A percentile compares a stretch with the other conserved stretches of the same genome.
Conservation (phyloP, 2,113 vertebrate species). For the Tragulus kanchil region DNA sequence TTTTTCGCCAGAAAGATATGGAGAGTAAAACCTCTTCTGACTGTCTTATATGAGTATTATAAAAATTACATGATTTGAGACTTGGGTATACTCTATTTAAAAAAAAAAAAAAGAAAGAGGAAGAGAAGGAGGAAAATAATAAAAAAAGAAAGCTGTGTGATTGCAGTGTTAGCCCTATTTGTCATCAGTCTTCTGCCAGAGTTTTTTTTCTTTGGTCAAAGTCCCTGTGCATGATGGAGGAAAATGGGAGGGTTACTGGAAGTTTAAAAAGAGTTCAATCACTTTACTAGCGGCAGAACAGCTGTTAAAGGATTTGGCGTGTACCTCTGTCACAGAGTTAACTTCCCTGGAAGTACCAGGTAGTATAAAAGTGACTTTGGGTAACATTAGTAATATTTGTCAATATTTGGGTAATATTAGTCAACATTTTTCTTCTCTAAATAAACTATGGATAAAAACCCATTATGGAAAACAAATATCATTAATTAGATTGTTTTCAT, state of each 20-base stretch:
- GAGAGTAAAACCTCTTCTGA: neutral
- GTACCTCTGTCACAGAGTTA: neutral
- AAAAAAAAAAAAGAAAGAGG: neutral
- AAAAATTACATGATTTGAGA: conserved; percentile 10
- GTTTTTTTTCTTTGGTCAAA: conserved; percentile 9
- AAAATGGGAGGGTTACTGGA: neutral
- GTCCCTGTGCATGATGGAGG: neutral
- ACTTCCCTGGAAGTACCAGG: neutral
- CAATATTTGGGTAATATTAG: neutral
- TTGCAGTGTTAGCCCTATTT: neutral
- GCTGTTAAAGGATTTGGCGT: neutral
- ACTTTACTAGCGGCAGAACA: neutral
- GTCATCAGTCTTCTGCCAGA: neutral
- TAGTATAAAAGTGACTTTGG: neutral
- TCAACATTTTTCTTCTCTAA: conserved; percentile 12
- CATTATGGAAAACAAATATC: conserved; percentile 14
- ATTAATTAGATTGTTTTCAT: conserved; percentile 9
- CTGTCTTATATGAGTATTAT: neutral
- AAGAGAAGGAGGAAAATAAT: neutral
- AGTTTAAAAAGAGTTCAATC: conserved; percentile 3
- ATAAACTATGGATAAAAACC: conserved; percentile 21
- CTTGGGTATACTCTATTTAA: neutral
- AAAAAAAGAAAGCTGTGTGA: neutral
- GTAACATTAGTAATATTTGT: neutral
- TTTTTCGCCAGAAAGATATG: conserved; percentile 38